These are phyloP conservation scores for Hymenopus coronatus DNA, from an alignment of 2,888 invertebrate species.

Conservation along the genomic window DNA sequence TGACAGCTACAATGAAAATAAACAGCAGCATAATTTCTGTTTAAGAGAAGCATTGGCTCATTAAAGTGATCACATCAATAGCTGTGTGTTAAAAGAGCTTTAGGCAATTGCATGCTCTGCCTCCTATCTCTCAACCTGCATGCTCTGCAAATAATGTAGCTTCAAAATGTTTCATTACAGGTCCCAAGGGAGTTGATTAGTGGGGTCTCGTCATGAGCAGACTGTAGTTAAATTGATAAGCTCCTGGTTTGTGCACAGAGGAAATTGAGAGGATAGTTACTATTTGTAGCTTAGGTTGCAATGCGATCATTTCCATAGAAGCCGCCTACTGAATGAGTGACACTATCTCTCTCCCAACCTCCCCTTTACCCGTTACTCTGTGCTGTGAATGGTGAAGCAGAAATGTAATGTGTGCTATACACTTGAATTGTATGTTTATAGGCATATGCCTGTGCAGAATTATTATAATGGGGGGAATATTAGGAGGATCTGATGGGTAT, in stretches of 20 bases:
- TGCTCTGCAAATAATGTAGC: not conserved
- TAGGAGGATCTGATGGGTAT: too few species aligned
- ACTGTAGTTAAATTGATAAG: constrained; percentile 3
- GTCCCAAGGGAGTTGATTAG: not conserved
- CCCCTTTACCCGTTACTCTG: not conserved
- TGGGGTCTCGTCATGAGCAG: not conserved
- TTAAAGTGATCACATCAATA: not conserved
- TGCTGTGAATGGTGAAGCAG: not conserved
- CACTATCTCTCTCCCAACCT: not conserved
- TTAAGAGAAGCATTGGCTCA: not conserved
- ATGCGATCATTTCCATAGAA: constrained; percentile 14
- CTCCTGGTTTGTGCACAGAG: not conserved
- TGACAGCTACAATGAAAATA: too few species aligned
- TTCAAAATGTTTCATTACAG: not conserved
- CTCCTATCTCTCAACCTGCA: not conserved
- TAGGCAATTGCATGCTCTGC: not conserved
- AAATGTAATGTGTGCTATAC: not conserved
- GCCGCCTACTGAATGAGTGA: constrained; percentile 13
- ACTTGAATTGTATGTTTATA: not conserved
- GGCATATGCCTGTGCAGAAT: too few species aligned
- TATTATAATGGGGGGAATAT: too few species aligned
- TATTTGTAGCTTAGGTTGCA: not conserved
- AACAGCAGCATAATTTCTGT: too few species aligned
- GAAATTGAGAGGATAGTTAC: constrained; percentile 5
- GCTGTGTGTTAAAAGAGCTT: not conserved